Conservation (phyloP, 2,113 vertebrate species). For the Donacobius atricapilla region DNA sequence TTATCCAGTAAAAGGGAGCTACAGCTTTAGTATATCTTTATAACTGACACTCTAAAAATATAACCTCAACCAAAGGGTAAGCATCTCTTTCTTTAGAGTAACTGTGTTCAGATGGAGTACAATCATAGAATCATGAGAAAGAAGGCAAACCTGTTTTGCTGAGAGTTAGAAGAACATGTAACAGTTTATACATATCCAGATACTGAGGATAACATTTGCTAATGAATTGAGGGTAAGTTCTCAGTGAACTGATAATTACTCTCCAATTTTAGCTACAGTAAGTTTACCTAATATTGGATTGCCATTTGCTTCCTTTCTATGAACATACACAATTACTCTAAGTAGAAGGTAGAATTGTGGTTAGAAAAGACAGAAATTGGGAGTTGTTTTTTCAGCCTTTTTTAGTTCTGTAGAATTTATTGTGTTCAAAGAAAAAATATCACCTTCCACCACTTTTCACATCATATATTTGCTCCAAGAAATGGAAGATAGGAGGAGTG, state of each 20-base stretch:
- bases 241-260: neutral
- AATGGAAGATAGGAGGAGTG: neutral
- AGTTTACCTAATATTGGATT: neutral
- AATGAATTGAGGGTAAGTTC: neutral
- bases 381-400: neutral
- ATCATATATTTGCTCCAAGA: neutral
- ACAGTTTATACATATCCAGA: neutral
- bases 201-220: neutral
- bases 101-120: neutral
- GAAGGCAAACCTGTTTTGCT: neutral
- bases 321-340: neutral
- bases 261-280: neutral
- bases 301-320: neutral
- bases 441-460: neutral
- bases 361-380: neutral
- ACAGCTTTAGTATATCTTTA: slow-evolving; percentile 44
- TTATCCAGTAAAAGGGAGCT: slow-evolving; percentile 52
- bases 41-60: slow-evolving; percentile 55
- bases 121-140: neutral
- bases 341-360: neutral
- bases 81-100: neutral
- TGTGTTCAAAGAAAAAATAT: neutral
- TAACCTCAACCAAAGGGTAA: slow-evolving; percentile 16
- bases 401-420: neutral
- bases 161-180: neutral